These are phyloP conservation scores for Anneissia japonica DNA, from an alignment of 35 echinoderm and acorn worm genomes.

Conservation along the genomic window DNA sequence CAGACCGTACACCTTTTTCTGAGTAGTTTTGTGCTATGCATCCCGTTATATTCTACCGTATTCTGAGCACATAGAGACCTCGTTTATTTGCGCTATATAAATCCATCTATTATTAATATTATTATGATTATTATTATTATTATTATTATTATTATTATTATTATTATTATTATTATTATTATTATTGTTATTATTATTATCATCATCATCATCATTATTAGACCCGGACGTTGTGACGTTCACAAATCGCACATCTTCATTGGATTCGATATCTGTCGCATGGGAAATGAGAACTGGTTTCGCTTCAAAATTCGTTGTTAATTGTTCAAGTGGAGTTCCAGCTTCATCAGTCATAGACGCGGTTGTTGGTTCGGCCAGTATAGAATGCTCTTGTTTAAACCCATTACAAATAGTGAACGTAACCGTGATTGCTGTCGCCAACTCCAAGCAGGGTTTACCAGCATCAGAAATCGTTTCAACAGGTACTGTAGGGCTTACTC, in stretches of 20 bases:
- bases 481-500: no score
- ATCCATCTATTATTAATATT: no score
- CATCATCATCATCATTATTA: not conserved
- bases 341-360: not conserved
- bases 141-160: no score
- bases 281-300: not conserved
- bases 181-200: no score
- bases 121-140: no score
- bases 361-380: not conserved
- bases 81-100: no score
- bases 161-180: no score
- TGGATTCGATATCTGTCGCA: not conserved
- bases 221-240: not conserved
- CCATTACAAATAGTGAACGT: not conserved
- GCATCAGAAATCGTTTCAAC: not conserved
- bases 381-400: not conserved
- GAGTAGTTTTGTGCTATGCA: no score
- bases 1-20: no score
- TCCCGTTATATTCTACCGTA: no score
- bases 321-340: not conserved
- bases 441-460: not conserved
- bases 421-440: not conserved
- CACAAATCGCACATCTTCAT: not conserved
- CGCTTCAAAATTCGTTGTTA: not conserved
- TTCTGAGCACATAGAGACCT: no score